Base-by-base conservation (phyloP, 2,113 vertebrate species). In the Aphyosemion australe region DNA sequence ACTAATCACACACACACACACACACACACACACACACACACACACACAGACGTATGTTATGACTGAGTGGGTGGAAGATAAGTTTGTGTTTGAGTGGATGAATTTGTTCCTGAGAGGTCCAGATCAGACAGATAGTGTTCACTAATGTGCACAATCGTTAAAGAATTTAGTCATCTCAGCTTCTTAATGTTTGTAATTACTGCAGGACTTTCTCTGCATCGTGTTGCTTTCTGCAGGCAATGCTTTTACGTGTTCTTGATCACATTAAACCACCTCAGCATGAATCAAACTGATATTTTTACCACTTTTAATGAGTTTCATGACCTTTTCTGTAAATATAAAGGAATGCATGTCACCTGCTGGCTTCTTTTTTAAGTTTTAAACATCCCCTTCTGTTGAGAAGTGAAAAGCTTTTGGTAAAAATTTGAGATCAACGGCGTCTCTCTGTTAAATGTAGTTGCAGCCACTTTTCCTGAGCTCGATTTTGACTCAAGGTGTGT, bases 1-100 rank as follows among this genome's bases (percentile, higher is more conserved):
- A 84, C 75, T 72, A 68, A 75, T 87, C 76, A 64, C 73, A 61
- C 13, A 43, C 55, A 32, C 61, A 70, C 66, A 56, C 72, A 67
- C 65, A 65, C 54, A 80, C 56, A 76, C 56, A 77, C 61, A 78
- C 49, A 60, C 72, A 67, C 61, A 54, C 72, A 67, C 65, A 65
- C 54, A 80, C 56, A 76, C 56, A 77, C 61, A 78, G 49, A 60
- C 72, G 65, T 58, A 54, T 34, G 46, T 69, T 79, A 54, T 45
- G 69, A 57, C 39, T 75, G 80, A 82, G 74, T 71, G 75, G 65
- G 67, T 37, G 54, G 26, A 11, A 80, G 84, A 87, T 81, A 72
- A 62, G 59, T 82, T 52, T 72, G 77, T 54, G 57, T 72, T 74
- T 51, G 18, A 51, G 45, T 43, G 42, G 41, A 67, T 65, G 49